Evolutionary conservation across 1,140 invertebrate species (phyloP), one percentile per base, ranked within the genome.

Genomic region (Neodiprion pinetum): DNA sequence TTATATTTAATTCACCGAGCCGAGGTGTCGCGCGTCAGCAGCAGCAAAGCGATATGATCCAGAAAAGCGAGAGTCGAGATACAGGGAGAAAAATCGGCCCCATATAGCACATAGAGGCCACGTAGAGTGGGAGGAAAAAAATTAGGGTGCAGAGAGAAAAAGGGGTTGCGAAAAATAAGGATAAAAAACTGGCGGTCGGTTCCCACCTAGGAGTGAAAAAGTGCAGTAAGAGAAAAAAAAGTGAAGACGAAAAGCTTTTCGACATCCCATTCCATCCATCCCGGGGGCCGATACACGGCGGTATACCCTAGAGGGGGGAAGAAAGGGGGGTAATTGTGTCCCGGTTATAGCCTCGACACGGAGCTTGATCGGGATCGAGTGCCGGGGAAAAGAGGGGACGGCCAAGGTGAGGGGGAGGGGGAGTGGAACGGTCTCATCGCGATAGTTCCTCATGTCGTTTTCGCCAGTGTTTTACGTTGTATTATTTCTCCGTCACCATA

Each of bases 371-470:
- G 48, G 48, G 40, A 17, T 17, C 14, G 47, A 47, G 9, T 47
- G 40, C 12, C 23, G 49, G n/a, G 47, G 47, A 8, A 17, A 40
- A n/a, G 17, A 49, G 71, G 50, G 66, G 50, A 28, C 23, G 68
- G 3, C 47, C 5, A 12, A 66, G 17, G 17, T 10, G 9, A 10
- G 10, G 21, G 67, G 17, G 5, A 12, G 17, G 47, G 67, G 17
- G 67, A n/a, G 14, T 28, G 69, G 8, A 9, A n/a, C 10, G 48
- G 11, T 70, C 69, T 21, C 69, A 48, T 40, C 8, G 40, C 50
- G 40, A 70, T 70, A 23, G 8, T 67, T 50, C 12, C 8, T 76
- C 47, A 66, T 66, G 14, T 66, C 53, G 4, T 17, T 67, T 49
- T 71, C 71, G 48, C 28, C 28, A 40, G 28, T 40, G 28, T 40